Evolutionary conservation across 2,113 vertebrate genomes (phyloP).

Genomic region (Formicarius rufipectus): DNA sequence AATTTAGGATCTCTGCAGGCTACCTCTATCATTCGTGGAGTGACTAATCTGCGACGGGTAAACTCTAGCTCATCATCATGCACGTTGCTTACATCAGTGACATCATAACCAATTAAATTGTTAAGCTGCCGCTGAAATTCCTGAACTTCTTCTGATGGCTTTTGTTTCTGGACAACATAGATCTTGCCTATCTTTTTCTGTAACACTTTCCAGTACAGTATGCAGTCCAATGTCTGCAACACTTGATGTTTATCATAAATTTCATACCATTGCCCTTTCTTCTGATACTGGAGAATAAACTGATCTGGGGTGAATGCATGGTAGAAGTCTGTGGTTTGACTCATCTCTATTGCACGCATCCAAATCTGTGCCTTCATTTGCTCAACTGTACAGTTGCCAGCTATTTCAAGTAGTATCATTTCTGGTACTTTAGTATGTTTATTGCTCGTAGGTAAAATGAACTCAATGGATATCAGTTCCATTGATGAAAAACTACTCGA

Average conservation of each 20-base stretch:
- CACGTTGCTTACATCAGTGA: constrained; percentile 94
- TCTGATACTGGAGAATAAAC: constrained; percentile 94
- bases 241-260: constrained; percentile 97
- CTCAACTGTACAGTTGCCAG: constrained; percentile 91
- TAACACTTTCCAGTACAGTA: constrained; percentile 90
- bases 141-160: constrained; percentile 79
- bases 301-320: constrained; percentile 86
- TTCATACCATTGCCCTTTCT: constrained; percentile 95
- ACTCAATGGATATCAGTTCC: constrained; percentile 90
- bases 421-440: constrained; percentile 78
- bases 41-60: constrained; percentile 91
- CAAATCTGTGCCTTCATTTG: constrained; percentile 95
- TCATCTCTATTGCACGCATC: constrained; percentile 87
- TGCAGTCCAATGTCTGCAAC: constrained; percentile 95
- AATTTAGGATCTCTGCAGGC: constrained; percentile 84
- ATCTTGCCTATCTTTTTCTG: constrained; percentile 90
- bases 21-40: constrained; percentile 88
- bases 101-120: constrained; percentile 92
- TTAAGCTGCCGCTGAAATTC: constrained; percentile 91
- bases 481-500: constrained; percentile 73
- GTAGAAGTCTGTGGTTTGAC: constrained; percentile 86
- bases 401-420: constrained; percentile 81
- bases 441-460: constrained; percentile 86
- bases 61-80: constrained; percentile 97
- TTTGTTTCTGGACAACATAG: constrained; percentile 82